Conservation (phyloP, 2,797 vertebrate genomes). For the Melanotaenia trifasciata region DNA sequence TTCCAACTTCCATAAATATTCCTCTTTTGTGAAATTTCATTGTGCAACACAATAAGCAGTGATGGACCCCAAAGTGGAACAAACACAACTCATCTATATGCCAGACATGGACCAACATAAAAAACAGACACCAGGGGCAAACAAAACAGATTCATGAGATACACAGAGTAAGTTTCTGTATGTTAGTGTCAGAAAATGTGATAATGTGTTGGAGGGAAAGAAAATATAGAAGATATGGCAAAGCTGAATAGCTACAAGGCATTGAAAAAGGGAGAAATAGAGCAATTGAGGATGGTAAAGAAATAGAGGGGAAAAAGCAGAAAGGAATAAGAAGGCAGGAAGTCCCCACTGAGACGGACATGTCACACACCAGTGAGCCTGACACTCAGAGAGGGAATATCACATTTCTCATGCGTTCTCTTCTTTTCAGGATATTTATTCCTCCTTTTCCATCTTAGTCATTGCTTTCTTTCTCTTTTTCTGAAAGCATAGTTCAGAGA, state of each 20-base stretch:
- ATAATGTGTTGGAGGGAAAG: constrained; percentile 8
- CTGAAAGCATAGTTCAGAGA: constrained; percentile 44
- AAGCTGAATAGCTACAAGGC: constrained; percentile 45
- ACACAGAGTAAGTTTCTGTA: constrained; percentile 1
- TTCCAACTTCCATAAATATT: constrained; percentile 12
- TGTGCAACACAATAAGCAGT: constrained; percentile 33
- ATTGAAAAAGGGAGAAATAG: constrained; percentile 32
- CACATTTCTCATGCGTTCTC: constrained; percentile 37
- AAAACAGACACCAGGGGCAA: constrained; percentile 23
- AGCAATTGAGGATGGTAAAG: constrained; percentile 37
- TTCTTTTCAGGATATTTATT: constrained; percentile 29
- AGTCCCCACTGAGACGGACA: constrained; percentile 67
- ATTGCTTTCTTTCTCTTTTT: constrained; percentile 22
- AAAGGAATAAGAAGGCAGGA: constrained; percentile 49
- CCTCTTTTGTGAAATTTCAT: constrained; percentile 22
- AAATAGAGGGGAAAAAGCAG: constrained; percentile 31
- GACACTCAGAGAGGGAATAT: constrained; percentile 65
- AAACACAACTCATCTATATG: constrained; percentile 26
- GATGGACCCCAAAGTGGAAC: constrained; percentile 39
- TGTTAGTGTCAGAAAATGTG: constrained; percentile 1
- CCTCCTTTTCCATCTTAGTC: constrained; percentile 33
- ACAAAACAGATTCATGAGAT: constrained; percentile 19
- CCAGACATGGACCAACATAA: constrained; percentile 19
- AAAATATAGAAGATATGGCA: constrained; percentile 37
- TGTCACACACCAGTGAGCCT: constrained; percentile 69